phyloP scores from a whole-genome alignment of 1,140 invertebrate species.

The Macrotrachela quadricornifera region DNA sequence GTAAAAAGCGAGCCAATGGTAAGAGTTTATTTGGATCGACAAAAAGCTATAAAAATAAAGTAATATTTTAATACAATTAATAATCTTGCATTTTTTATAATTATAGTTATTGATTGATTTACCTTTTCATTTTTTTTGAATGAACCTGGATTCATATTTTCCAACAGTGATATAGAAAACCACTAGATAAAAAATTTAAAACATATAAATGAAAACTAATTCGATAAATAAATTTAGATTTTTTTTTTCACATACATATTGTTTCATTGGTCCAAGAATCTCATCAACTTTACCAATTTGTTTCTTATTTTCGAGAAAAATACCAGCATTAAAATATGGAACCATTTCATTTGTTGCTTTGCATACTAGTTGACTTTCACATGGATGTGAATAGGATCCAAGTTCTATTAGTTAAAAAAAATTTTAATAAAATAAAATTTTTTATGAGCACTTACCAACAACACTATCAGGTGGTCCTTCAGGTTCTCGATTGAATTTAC shows the following conservation, averaged over 20 bases:
- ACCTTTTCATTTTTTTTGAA: conserved; percentile 60
- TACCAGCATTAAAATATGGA: conserved; percentile 91
- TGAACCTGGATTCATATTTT: conserved; percentile 72
- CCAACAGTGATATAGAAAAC: conserved; percentile 74
- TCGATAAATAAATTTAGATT: neutral
- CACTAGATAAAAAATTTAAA: conserved; percentile 30
- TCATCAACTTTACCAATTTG: conserved; percentile 98
- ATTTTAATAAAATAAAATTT: neutral
- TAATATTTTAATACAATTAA: neutral
- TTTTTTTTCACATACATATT: conserved; percentile 40
- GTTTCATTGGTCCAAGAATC: conserved; percentile 79
- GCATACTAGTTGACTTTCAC: conserved; percentile 77
- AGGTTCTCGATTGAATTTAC: conserved; percentile 1
- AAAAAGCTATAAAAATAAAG: conserved; percentile 42
- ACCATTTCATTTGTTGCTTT: conserved; percentile 72
- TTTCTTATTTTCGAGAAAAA: conserved; percentile 86
- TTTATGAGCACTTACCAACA: neutral
- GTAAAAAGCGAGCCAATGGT: conserved; percentile 66
- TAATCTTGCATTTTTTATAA: too few species aligned
- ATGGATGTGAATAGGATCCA: conserved; percentile 61
- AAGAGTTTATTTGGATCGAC: conserved; percentile 80
- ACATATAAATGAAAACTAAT: neutral
- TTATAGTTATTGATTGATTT: too few species aligned
- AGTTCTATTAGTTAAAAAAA: conserved; percentile 37
- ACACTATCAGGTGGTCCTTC: conserved; percentile 2